These are phyloP conservation scores for Scaptomyza tumidula DNA, from an alignment of 2,888 invertebrate species.

Conservation along the genomic window DNA sequence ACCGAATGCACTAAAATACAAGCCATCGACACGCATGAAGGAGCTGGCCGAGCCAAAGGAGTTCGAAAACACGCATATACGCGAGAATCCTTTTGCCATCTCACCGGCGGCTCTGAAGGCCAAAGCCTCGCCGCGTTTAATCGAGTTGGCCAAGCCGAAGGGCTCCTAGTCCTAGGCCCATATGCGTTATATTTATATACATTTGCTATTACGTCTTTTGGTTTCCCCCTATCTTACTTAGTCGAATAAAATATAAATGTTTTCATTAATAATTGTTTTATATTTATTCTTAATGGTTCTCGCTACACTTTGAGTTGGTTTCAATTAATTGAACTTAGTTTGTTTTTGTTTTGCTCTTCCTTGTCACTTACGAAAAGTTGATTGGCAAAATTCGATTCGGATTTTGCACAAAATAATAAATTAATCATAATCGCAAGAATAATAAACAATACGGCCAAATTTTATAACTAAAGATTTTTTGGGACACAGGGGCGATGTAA, in stretches of 20 bases:
- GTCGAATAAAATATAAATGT: slow-evolving; percentile 26
- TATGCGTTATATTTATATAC: background rate
- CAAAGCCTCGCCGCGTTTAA: slow-evolving; percentile 85
- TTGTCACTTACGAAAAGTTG: slow-evolving; percentile 27
- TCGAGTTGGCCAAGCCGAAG: slow-evolving; percentile 85
- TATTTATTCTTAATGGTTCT: slow-evolving; percentile 26
- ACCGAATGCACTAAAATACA: slow-evolving; percentile 85
- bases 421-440: slow-evolving; percentile 51
- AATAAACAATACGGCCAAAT: slow-evolving; percentile 60
- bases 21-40: slow-evolving; percentile 84
- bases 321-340: slow-evolving; percentile 20
- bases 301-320: slow-evolving; percentile 39
- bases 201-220: slow-evolving; percentile 27
- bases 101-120: slow-evolving; percentile 85
- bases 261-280: slow-evolving; percentile 31
- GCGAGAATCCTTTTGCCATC: slow-evolving; percentile 85
- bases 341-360: slow-evolving; percentile 35
- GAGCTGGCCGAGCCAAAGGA: slow-evolving; percentile 85
- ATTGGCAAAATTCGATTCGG: slow-evolving; percentile 36
- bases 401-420: slow-evolving; percentile 42
- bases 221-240: slow-evolving; percentile 7
- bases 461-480: slow-evolving; percentile 42
- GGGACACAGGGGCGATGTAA: slow-evolving; percentile 41
- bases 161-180: slow-evolving; percentile 33
- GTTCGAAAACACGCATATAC: slow-evolving; percentile 83